Conservation (phyloP, 1,140 invertebrate genomes). For the Physella acuta region DNA sequence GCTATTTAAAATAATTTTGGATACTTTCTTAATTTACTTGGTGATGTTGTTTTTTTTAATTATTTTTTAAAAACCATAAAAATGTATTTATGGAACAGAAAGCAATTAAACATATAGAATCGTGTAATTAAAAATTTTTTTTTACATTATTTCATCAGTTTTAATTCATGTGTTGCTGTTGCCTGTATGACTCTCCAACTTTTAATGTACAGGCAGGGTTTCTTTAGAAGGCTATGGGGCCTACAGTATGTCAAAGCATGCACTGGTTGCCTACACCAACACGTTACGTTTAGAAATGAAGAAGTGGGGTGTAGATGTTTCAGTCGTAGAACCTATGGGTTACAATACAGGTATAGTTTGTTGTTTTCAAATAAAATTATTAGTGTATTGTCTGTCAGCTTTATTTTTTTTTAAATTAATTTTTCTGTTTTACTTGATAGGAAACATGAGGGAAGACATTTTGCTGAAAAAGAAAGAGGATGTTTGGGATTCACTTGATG, state of each 20-base stretch:
- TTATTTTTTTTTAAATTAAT: slow-evolving; percentile 8
- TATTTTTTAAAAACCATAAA: too few species aligned
- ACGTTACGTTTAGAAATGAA: slow-evolving; percentile 81
- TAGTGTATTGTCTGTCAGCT: not conserved
- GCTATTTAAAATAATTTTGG: too few species aligned
- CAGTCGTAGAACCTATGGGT: slow-evolving; percentile 73
- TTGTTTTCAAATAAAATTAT: not conserved
- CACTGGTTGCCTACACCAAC: slow-evolving; percentile 77
- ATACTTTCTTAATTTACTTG: too few species aligned
- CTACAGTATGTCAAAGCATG: slow-evolving; percentile 76
- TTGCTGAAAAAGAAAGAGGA: slow-evolving; percentile 37
- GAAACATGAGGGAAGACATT: slow-evolving; percentile 17
- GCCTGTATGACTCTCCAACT: too few species aligned
- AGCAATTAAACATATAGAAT: too few species aligned
- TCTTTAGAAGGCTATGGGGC: slow-evolving; percentile 64
- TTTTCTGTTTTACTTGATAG: not conserved
- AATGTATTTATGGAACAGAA: too few species aligned
- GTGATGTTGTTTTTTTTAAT: too few species aligned
- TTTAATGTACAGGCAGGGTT: slow-evolving; percentile 60
- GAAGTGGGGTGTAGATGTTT: slow-evolving; percentile 74
- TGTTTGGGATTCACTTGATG: slow-evolving; percentile 50
- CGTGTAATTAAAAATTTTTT: too few species aligned
- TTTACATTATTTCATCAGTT: too few species aligned
- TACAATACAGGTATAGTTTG: slow-evolving; percentile 63
- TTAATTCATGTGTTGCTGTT: too few species aligned